A percentile compares a stretch with the other conserved stretches of the same genome.
Evolutionary conservation across 30 jellyfish, hydroid and myxozoan species (phyloP).

Genomic region (Catostylus mosaicus): DNA sequence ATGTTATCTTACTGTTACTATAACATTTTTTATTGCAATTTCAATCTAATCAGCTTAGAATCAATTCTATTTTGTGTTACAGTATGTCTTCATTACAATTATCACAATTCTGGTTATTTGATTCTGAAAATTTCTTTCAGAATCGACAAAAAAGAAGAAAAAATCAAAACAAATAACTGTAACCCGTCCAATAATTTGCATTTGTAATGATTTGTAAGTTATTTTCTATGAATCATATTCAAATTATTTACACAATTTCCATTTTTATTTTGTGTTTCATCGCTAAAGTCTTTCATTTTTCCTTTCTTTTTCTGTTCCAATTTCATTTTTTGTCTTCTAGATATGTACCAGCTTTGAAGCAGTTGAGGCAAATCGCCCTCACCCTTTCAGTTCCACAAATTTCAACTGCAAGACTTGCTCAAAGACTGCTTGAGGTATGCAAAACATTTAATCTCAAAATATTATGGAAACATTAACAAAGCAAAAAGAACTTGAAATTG

Average conservation of each 20-base stretch:
- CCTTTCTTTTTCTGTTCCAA: background rate
- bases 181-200: slow-evolving; percentile 94
- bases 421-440: slow-evolving; percentile 78
- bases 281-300: background rate
- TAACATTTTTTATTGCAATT: no score
- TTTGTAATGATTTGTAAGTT: slow-evolving; percentile 96
- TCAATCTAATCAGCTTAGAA: no score
- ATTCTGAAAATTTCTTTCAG: background rate
- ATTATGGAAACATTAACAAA: no score
- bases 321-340: slow-evolving; percentile 2
- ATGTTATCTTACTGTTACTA: no score
- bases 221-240: background rate
- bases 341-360: slow-evolving; percentile 96
- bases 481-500: no score
- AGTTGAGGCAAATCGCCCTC: slow-evolving; percentile 82
- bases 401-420: slow-evolving; percentile 81
- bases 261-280: background rate
- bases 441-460: no score
- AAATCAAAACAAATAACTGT: slow-evolving; percentile 50
- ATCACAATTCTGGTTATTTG: no score
- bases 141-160: slow-evolving; percentile 64
- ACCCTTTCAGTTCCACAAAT: slow-evolving; percentile 81
- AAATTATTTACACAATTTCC: background rate
- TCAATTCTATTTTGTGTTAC: no score
- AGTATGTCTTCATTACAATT: no score